These are phyloP conservation scores for Leptodactylus fallax DNA, from an alignment of 2,797 vertebrate species.

Conservation along the genomic window DNA sequence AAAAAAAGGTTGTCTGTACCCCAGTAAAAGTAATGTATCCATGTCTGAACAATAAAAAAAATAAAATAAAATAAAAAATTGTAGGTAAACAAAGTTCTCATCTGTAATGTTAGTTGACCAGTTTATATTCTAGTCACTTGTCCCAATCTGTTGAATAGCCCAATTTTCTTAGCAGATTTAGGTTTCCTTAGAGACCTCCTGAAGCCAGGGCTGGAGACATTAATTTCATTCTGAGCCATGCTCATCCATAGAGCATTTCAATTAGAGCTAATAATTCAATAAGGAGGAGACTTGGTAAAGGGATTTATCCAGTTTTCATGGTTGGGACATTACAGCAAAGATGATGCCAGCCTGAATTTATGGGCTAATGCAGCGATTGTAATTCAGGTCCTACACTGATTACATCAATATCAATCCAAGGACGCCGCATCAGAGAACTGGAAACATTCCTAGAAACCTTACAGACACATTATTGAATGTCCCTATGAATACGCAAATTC, in stretches of 20 bases:
- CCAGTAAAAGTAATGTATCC: neutral
- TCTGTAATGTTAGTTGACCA: neutral
- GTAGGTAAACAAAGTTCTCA: neutral
- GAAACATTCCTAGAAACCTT: neutral
- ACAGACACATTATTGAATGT: neutral
- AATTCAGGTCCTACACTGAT: conserved; percentile 25
- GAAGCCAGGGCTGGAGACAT: neutral
- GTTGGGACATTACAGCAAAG: neutral
- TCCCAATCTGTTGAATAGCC: neutral
- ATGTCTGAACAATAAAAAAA: neutral
- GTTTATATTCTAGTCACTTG: conserved; percentile 38
- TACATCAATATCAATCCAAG: conserved; percentile 35
- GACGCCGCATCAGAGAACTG: neutral
- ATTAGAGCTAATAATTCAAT: conserved; percentile 27
- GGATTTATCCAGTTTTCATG: neutral
- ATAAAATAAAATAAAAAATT: neutral
- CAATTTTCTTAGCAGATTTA: neutral
- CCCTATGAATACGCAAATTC: neutral
- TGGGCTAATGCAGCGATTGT: conserved; percentile 18
- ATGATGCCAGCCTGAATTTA: conserved; percentile 21
- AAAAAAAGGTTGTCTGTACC: no score
- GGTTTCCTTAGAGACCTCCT: conserved; percentile 18
- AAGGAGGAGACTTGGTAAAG: conserved; percentile 7
- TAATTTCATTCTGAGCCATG: conserved; percentile 31
- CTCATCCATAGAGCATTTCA: conserved; percentile 40